Evolutionary conservation across 2,888 invertebrate genomes (phyloP).

Genomic region (Tholera decimalis): DNA sequence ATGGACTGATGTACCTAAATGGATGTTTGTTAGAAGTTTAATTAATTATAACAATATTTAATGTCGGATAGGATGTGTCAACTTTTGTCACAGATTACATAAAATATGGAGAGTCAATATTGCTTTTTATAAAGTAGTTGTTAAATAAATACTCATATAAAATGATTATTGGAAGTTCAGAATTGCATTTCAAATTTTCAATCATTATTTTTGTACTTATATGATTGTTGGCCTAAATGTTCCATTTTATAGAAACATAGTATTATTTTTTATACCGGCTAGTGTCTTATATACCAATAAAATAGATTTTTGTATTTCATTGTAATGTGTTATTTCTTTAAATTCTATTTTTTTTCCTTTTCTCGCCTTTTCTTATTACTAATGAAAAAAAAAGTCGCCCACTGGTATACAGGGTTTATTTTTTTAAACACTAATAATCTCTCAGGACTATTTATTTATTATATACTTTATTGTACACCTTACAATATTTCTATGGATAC

Average conservation of each 20-base stretch:
- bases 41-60: background rate
- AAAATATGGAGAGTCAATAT: slow-evolving; percentile 9
- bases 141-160: background rate
- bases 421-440: no score
- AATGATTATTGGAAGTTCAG: background rate
- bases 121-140: background rate
- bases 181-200: no score
- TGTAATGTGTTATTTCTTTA: background rate
- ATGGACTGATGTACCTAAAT: background rate
- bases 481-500: no score
- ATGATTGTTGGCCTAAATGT: slow-evolving; percentile 12
- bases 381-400: no score
- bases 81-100: slow-evolving; percentile 23
- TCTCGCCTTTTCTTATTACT: background rate
- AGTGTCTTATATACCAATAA: slow-evolving; percentile 18
- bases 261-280: slow-evolving; percentile 21
- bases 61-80: background rate
- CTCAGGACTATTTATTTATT: no score
- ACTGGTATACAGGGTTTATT: no score
- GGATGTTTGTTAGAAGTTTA: background rate
- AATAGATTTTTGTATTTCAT: background rate
- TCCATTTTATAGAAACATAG: slow-evolving; percentile 1
- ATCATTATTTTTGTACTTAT: background rate
- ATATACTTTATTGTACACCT: no score
- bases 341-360: background rate